Conservation (phyloP, 2,888 invertebrate species). For the Phrixothrix hirtus region DNA sequence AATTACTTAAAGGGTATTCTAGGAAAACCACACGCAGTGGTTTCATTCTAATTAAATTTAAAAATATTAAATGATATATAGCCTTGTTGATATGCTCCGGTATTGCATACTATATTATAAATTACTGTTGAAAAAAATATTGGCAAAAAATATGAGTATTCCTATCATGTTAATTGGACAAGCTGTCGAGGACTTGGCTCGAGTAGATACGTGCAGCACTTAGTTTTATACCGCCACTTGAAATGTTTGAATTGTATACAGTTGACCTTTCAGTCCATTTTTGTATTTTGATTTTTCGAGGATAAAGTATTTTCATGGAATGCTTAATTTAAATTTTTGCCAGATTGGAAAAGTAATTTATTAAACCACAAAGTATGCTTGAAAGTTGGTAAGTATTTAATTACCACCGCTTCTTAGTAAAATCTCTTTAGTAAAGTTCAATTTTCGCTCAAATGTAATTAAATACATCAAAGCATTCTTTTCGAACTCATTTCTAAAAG, state of each 20-base stretch:
- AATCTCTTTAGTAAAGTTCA: constrained; percentile 4
- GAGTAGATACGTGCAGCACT: constrained; percentile 26
- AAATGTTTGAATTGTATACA: neutral
- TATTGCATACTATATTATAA: neutral
- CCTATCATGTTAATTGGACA: constrained; percentile 46
- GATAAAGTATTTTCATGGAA: neutral
- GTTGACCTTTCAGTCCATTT: constrained; percentile 3
- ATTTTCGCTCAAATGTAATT: constrained; percentile 4
- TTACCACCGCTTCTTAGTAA: constrained; percentile 1
- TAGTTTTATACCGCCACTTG: constrained; percentile 28
- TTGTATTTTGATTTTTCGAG: neutral
- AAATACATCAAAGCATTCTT: constrained; percentile 11
- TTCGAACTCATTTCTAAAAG: neutral
- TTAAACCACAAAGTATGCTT: constrained; percentile 1
- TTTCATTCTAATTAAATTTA: no score
- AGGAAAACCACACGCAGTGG: no score
- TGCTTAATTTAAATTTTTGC: neutral
- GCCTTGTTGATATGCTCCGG: neutral
- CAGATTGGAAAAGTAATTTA: no score
- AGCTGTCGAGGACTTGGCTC: constrained; percentile 33
- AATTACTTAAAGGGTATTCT: neutral
- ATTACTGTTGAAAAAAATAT: constrained; percentile 17
- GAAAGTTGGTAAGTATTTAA: constrained; percentile 15
- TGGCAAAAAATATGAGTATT: constrained; percentile 34
- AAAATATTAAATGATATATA: no score